phyloP scores from a whole-genome alignment of 1,140 invertebrate species.

The Drosophila ananassae region DNA sequence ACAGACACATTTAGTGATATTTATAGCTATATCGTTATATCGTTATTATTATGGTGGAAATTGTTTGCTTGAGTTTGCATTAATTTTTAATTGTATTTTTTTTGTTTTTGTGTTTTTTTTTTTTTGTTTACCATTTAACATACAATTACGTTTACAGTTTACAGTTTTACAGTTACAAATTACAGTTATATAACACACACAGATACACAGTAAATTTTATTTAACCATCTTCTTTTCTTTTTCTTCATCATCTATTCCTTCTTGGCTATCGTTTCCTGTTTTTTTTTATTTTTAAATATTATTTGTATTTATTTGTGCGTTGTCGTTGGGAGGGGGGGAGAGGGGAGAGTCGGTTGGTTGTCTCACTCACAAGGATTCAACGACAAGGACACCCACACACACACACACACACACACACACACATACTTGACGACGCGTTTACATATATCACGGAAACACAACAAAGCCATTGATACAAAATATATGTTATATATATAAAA shows the following conservation, averaged over 20 bases:
- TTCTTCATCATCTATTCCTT: conserved; percentile 1
- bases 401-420: conserved; percentile 8
- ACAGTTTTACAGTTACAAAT: conserved; percentile 23
- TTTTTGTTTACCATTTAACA: conserved; percentile 23
- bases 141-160: conserved; percentile 46
- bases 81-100: conserved; percentile 8
- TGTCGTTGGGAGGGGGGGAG: conserved; percentile 24
- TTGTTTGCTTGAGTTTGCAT: conserved; percentile 31
- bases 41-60: conserved; percentile 17
- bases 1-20: conserved; percentile 32
- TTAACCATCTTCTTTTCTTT: conserved; percentile 29
- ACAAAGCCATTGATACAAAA: conserved; percentile 81
- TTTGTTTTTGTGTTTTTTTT: too few species aligned
- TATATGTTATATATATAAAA: conserved; percentile 44
- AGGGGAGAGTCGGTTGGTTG: conserved; percentile 3
- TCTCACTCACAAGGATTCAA: conserved; percentile 40
- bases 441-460: conserved; percentile 81
- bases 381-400: conserved; percentile 27
- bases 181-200: conserved; percentile 49
- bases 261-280: not conserved
- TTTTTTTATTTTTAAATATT: not conserved
- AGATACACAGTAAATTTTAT: conserved; percentile 54
- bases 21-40: conserved; percentile 43
- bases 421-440: conserved; percentile 64
- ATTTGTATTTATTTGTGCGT: conserved; percentile 27